Evolutionary conservation across 2,797 vertebrate species (phyloP).

Genomic region (Knipowitschia caucasica): DNA sequence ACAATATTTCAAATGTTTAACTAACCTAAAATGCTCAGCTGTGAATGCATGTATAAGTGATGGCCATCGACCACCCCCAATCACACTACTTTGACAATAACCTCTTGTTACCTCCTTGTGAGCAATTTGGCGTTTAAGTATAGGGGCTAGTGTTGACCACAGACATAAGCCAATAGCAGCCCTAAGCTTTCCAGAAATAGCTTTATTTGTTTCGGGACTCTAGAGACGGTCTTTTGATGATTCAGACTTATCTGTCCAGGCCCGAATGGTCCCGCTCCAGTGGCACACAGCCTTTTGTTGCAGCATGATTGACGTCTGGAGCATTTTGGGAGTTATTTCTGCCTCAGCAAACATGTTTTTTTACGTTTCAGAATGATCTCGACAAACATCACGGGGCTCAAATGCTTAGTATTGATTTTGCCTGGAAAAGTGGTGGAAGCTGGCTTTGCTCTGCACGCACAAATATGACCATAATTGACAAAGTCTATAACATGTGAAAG

Average conservation of each 20-base stretch:
- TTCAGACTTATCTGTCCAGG: neutral
- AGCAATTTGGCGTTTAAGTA: neutral
- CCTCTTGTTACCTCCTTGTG: neutral
- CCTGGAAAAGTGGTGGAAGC: conserved; percentile 21
- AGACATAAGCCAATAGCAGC: neutral
- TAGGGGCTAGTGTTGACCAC: neutral
- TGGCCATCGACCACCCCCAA: neutral
- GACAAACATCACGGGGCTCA: conserved; percentile 14
- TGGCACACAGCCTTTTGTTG: conserved; percentile 15
- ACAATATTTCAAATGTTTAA: too few species aligned
- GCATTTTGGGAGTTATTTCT: conserved; percentile 28
- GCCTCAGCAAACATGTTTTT: conserved; percentile 17
- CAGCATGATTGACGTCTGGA: conserved; percentile 11
- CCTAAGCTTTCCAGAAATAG: neutral
- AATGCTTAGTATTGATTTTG: conserved; percentile 30
- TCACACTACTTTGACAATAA: neutral
- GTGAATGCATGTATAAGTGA: neutral
- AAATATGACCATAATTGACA: conserved; percentile 11
- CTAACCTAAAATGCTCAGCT: too few species aligned
- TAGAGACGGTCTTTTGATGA: neutral
- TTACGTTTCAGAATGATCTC: conserved; percentile 20
- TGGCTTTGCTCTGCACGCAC: conserved; percentile 32
- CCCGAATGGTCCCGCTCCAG: neutral
- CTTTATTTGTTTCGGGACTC: neutral
- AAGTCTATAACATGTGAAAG: conserved; percentile 1